Base-by-base conservation (phyloP, 30 jellyfish, hydroid and myxozoan species). In the Turritopsis dohrnii region DNA sequence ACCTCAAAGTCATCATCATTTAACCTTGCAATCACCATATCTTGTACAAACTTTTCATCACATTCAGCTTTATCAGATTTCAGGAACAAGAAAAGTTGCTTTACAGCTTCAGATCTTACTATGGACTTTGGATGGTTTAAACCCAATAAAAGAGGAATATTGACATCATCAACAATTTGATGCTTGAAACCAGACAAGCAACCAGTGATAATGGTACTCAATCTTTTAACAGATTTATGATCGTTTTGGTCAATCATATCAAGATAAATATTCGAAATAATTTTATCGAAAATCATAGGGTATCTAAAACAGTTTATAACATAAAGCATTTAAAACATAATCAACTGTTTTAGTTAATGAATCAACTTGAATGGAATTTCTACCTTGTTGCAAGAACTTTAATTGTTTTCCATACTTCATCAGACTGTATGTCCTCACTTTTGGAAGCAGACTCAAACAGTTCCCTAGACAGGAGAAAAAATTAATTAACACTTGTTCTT, bases 41-140 rank as follows among this genome's bases (percentile, higher is more conserved):
- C 80, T 69, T 66, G 66, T 25, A 87, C 66, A 73, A 76, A 88
- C 24, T 83, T 86, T 26, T 65, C 53, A 29, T 87, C 96, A 20
- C 76, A 73, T 0, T 66, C 83, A 73, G 72, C 8, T 19, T 72
- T 94, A 84, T 77, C 88, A 0, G 89, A 80, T 8, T 60, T 28
- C 9, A 83, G 16, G 16, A 71, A 27, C 75, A 74, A 79, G 29
- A 83, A 21, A 28, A 90, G 82, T 75, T 90, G 95, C 21, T 76
- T 41, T 13, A 86, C 95, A 65, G 97, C 97, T 30, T 77, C 82
- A 72, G 17, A 65, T 66, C 97, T 65, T 85, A 88, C 75, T 28
- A 22, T 80, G 5, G 91, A 81, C 25, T 90, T 89, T 17, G 97
- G 92, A 71, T 90, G 97, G 83, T 90, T 90, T 30, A 90, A 76